Conservation (phyloP, 2,113 vertebrate species). For the Dipodomys merriami region DNA sequence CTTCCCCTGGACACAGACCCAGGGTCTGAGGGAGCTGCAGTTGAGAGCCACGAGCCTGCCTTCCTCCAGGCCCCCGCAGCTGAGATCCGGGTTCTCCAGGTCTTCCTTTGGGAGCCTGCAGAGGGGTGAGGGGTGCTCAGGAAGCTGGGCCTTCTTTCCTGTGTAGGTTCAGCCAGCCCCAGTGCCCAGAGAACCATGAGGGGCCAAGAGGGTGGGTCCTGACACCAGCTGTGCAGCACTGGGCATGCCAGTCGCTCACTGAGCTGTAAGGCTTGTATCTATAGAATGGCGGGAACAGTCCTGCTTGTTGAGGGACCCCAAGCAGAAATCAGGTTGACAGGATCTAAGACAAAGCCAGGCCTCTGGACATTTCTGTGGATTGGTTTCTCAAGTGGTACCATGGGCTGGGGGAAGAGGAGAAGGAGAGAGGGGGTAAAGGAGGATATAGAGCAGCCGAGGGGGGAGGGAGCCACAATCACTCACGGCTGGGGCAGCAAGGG, state of each 20-base stretch:
- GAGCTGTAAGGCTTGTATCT: neutral
- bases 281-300: neutral
- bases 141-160: fast-evolving
- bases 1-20: conserved; percentile 61
- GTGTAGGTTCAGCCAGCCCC: neutral
- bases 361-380: neutral
- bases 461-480: neutral
- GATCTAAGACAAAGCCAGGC: neutral
- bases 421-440: too few species aligned
- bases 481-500: conserved; percentile 40
- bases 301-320: neutral
- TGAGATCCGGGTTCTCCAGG: neutral
- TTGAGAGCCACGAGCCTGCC: conserved; percentile 58
- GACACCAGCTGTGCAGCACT: neutral
- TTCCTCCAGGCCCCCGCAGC: conserved; percentile 58
- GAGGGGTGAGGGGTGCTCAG: neutral
- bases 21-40: conserved; percentile 58
- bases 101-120: conserved; percentile 39
- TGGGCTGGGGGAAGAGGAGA: neutral
- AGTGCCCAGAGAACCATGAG: too few species aligned
- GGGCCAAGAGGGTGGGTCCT: neutral
- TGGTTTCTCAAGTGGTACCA: too few species aligned
- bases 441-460: neutral
- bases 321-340: neutral
- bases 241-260: neutral